phyloP scores from a whole-genome alignment of 2,113 vertebrate genomes.

The Rissa tridactyla region DNA sequence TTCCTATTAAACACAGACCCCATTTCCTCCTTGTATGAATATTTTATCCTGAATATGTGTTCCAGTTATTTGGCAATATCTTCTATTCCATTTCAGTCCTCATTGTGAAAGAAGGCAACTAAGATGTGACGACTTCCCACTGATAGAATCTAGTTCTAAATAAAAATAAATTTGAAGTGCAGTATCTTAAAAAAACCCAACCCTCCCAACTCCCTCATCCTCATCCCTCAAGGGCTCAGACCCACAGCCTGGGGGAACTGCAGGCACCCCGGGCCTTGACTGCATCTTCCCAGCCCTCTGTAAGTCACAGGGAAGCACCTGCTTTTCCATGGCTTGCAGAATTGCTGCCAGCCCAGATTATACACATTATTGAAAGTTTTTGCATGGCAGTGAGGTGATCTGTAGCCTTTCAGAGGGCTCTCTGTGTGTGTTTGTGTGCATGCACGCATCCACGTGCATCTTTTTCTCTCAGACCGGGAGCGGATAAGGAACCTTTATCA shows the following conservation, averaged over 20 bases:
- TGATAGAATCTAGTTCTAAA: not conserved
- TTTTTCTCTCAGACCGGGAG: not conserved
- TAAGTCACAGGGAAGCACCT: not conserved
- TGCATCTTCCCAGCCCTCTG: not conserved
- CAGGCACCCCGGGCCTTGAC: not conserved
- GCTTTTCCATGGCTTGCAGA: not conserved
- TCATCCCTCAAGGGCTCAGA: not conserved
- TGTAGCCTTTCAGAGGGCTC: not conserved
- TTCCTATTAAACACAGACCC: constrained; percentile 59
- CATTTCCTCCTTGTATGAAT: constrained; percentile 70
- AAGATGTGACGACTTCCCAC: not conserved
- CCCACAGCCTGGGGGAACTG: not conserved
- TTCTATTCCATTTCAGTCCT: constrained; percentile 5
- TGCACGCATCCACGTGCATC: not conserved
- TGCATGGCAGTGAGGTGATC: not conserved
- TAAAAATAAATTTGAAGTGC: not conserved
- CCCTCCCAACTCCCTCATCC: not conserved
- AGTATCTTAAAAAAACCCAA: not conserved
- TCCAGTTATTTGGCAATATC: constrained; percentile 50
- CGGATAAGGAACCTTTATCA: not conserved
- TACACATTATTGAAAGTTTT: not conserved
- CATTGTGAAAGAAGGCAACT: constrained; percentile 5
- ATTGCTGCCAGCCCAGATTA: not conserved
- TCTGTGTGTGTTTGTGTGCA: not conserved
- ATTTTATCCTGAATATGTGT: constrained; percentile 70